A percentile compares a stretch with the other conserved stretches of the same genome.
These are phyloP conservation scores for Nestor notabilis DNA, from an alignment of 2,113 vertebrate species.

Conservation along the genomic window DNA sequence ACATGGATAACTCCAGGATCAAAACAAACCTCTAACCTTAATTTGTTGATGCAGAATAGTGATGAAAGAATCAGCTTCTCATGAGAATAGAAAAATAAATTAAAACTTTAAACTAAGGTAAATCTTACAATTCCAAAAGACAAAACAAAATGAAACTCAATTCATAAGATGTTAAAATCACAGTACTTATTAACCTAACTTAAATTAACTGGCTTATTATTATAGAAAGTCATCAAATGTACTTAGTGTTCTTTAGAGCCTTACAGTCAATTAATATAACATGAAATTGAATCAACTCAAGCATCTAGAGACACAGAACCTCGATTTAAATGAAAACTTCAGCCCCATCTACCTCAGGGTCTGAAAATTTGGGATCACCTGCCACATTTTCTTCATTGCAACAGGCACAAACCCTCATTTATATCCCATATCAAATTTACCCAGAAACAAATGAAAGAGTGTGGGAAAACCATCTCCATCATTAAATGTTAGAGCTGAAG, in stretches of 20 bases:
- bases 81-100: neutral
- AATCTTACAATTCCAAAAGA: slow-evolving; percentile 18
- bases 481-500: slow-evolving; percentile 21
- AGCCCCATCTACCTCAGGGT: slow-evolving; percentile 21
- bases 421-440: slow-evolving; percentile 11
- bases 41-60: neutral
- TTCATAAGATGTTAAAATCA: slow-evolving; percentile 45
- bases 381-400: neutral
- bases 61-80: neutral
- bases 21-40: neutral
- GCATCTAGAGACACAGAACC: slow-evolving; percentile 44
- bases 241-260: slow-evolving; percentile 52
- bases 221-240: slow-evolving; percentile 57
- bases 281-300: slow-evolving; percentile 57
- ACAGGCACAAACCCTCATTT: slow-evolving; percentile 8
- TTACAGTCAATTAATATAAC: slow-evolving; percentile 57
- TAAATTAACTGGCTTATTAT: slow-evolving; percentile 60
- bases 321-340: slow-evolving; percentile 56
- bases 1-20: neutral
- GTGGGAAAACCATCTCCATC: slow-evolving; percentile 32
- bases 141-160: slow-evolving; percentile 19
- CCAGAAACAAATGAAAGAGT: slow-evolving; percentile 12
- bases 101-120: slow-evolving; percentile 21
- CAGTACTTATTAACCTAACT: slow-evolving; percentile 47
- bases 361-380: slow-evolving; percentile 45